A percentile compares a stretch with the other conserved stretches of the same genome.
These are phyloP conservation scores for Drosophila malerkotliana DNA, from an alignment of 1,140 invertebrate species.

Conservation along the genomic window DNA sequence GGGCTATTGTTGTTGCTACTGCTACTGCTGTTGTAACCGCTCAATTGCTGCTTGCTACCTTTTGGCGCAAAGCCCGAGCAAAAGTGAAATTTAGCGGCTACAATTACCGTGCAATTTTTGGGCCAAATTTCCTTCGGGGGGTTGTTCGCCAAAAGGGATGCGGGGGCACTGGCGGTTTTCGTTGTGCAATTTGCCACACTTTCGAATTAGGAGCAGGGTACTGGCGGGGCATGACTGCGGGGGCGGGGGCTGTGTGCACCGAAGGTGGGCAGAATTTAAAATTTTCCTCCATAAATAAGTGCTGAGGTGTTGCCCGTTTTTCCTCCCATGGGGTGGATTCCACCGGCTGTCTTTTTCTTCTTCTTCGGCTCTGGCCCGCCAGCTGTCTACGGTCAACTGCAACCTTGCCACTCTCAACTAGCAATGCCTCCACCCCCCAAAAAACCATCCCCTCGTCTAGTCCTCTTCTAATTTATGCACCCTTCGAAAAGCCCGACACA, in stretches of 20 bases:
- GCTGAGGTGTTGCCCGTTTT: constrained; percentile 73
- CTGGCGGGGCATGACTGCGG: neutral
- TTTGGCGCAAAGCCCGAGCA: constrained; percentile 57
- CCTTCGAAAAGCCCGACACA: constrained; percentile 50
- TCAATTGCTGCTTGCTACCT: constrained; percentile 64
- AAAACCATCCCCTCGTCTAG: constrained; percentile 10
- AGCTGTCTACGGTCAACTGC: constrained; percentile 71
- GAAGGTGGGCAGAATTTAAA: constrained; percentile 67
- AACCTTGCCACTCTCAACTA: constrained; percentile 53
- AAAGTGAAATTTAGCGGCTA: constrained; percentile 82
- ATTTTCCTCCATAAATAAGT: constrained; percentile 64
- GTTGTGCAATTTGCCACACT: constrained; percentile 72
- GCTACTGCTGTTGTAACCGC: constrained; percentile 50
- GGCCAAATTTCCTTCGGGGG: constrained; percentile 70
- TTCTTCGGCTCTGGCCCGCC: constrained; percentile 24
- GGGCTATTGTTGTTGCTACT: constrained; percentile 31
- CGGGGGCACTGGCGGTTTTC: constrained; percentile 9
- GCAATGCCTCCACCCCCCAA: neutral
- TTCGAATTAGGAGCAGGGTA: constrained; percentile 45
- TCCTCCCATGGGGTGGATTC: constrained; percentile 21
- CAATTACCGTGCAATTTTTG: constrained; percentile 79
- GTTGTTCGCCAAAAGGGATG: constrained; percentile 1
- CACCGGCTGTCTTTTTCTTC: constrained; percentile 16
- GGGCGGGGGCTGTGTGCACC: constrained; percentile 14
- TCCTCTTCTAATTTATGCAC: constrained; percentile 80